Percentiles rank a stretch among this genome's conserved stretches.
phyloP scores from a whole-genome alignment of 1,140 invertebrate genomes.

The Aphis gossypii region DNA sequence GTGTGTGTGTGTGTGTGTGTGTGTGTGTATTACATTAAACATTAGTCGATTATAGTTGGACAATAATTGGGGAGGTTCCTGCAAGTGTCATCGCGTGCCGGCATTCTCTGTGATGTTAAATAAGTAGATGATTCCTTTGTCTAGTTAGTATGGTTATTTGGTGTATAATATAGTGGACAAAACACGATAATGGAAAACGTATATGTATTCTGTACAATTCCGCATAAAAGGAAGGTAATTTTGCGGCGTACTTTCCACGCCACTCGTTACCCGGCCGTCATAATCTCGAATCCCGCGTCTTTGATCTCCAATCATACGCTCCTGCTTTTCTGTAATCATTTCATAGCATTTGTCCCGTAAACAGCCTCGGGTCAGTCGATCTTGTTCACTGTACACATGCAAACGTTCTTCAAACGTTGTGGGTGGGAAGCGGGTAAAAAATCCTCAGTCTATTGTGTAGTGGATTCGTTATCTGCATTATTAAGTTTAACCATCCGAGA shows the following conservation, averaged over 20 bases:
- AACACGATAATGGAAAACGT: background rate
- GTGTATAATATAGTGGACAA: background rate
- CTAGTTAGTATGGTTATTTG: background rate
- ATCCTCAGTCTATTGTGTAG: background rate
- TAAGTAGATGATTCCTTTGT: background rate
- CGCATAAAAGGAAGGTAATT: constrained; percentile 16
- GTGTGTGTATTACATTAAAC: background rate
- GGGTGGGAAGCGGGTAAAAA: background rate
- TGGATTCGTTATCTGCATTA: background rate
- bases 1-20: too few relatives aligned
- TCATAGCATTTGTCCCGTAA: constrained; percentile 26
- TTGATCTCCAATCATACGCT: constrained; percentile 14
- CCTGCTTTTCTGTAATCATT: constrained; percentile 23
- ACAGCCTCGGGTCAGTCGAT: constrained; percentile 1
- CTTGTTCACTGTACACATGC: background rate
- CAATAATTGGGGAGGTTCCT: background rate
- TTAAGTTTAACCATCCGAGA: constrained; percentile 5
- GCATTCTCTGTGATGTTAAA: background rate
- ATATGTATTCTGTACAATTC: background rate
- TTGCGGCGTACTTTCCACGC: background rate
- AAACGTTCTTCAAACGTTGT: background rate
- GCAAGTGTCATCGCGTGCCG: background rate
- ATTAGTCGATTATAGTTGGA: background rate
- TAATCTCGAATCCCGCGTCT: background rate
- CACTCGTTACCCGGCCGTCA: background rate